Base-by-base conservation (phyloP, 2,113 vertebrate species). In the Burhinus bistriatus region DNA sequence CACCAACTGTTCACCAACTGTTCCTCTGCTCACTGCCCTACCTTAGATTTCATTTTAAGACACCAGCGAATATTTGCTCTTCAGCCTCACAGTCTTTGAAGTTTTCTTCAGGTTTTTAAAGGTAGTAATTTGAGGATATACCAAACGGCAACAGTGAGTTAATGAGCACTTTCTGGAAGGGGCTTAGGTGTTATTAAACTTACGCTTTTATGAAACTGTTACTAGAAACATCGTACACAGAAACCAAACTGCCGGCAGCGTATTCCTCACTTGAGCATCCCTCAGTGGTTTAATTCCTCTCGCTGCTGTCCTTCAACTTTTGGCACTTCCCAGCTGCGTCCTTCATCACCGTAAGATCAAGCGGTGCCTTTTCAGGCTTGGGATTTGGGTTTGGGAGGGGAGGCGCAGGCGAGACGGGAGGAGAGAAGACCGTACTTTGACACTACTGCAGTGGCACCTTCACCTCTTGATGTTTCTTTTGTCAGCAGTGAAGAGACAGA, bases 1-100 rank as follows among this genome's bases (percentile, higher is more conserved):
- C 95, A 81, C 98, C 98, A 98, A 98, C 98, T 98, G 98, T 98
- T 98, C 98, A 98, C 98, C 98, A 98, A 98, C 98, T 98, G 98
- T 98, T 98, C 97, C 97, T 97, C 89, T 1, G 77, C 92, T 97
- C 68, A 11, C 97, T 98, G 97, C 97, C 97, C 93, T 98, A 98
- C 98, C 98, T 98, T 97, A 77, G 87, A 70, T 82, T 94, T 81
- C 84, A 42, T 94, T 97, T 95, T 86, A 91, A 98, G 97, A 95
- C 97, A 97, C 97, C 97, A 97, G 96, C 16, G 91, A 77, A 45
- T 70, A 36, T 97, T 97, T 96, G 88, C 93, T 96, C 96, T 92
- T 90, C 85, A 94, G 96, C 94, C 79, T 87, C 83, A 13, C 79
- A 40, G 4, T 42, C 94, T 96, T 92, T 92, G 95, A 91, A 94